phyloP scores from a whole-genome alignment of 2,888 invertebrate species.

The Chymomyza amoena region DNA sequence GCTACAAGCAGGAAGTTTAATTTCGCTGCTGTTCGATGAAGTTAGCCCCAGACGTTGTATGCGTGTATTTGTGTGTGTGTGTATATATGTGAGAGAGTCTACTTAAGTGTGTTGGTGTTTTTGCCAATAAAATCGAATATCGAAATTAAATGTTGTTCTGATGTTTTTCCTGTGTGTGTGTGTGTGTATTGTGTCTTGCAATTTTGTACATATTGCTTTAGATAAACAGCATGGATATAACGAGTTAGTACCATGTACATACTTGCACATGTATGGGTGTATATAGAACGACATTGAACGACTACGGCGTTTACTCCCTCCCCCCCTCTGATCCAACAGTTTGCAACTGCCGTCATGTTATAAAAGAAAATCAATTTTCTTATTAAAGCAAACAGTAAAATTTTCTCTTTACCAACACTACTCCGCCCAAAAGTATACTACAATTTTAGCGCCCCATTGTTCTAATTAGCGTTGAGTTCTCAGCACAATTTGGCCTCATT shows the following conservation, averaged over 20 bases:
- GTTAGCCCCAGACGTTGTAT: slow-evolving; percentile 38
- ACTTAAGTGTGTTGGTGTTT: slow-evolving; percentile 31
- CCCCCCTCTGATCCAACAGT: slow-evolving; percentile 1
- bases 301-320: not conserved
- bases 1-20: slow-evolving; percentile 69
- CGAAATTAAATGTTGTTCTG: slow-evolving; percentile 68
- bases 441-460: slow-evolving; percentile 6
- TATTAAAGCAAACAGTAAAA: slow-evolving; percentile 54
- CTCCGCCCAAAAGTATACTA: not conserved
- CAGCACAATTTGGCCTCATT: slow-evolving; percentile 7
- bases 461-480: slow-evolving; percentile 35
- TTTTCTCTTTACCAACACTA: slow-evolving; percentile 1
- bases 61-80: slow-evolving; percentile 18
- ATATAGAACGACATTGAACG: not conserved
- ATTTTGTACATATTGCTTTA: not conserved
- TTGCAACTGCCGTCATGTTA: slow-evolving; percentile 39
- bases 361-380: slow-evolving; percentile 60
- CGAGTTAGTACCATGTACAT: not conserved
- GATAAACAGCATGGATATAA: not conserved
- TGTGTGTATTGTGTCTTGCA: not conserved
- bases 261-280: no score
- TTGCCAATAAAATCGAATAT: slow-evolving; percentile 71
- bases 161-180: slow-evolving; percentile 14
- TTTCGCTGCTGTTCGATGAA: slow-evolving; percentile 49
- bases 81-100: slow-evolving; percentile 14